Evolutionary conservation across 1,140 invertebrate species (phyloP), one percentile per base, ranked within the genome.

Genomic region (Maconellicoccus hirsutus): DNA sequence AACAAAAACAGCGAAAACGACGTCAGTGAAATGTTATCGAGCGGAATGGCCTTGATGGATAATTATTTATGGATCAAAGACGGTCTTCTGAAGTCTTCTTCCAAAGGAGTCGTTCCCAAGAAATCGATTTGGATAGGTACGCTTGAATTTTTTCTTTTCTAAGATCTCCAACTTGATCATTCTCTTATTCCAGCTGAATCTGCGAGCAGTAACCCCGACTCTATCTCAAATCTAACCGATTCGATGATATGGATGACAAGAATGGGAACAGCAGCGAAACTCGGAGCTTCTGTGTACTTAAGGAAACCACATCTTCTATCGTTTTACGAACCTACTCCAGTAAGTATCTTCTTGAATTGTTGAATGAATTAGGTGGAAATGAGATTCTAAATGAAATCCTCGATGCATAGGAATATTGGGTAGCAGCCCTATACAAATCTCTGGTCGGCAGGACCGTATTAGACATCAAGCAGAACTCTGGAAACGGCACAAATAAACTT

Each of bases 321-420:
- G 29, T 73, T 82, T 14, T 75, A 77, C 27, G 70, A 75, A 61
- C 77, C 79, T 27, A 79, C 79, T 21, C 79, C 81, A 25, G 82
- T 83, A 76, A 80, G 52, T 59, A 59, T 6, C 4, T n/a, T 7
- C 21, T 19, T 16, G 52, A 33, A 22, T 59, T 19, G 39, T 42
- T 42, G n/a, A 23, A 71, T 71, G 38, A 29, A 21, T 70, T 72
- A 72, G 61, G 38, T 42, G 74, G 76, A 72, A n/a, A n/a, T n/a
- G n/a, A n/a, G n/a, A n/a, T n/a, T n/a, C n/a, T n/a, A n/a, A n/a
- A n/a, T n/a, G n/a, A n/a, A n/a, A n/a, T n/a, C n/a, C n/a, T n/a
- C n/a, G n/a, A n/a, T n/a, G n/a, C n/a, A n/a, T 73, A 83, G 82
- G 80, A 81, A 73, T 83, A 79, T 73, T 83, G 81, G 79, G 78